Conservation (phyloP, 37 sponge, comb jelly and placozoan genomes). For the Halichondria panicea region DNA sequence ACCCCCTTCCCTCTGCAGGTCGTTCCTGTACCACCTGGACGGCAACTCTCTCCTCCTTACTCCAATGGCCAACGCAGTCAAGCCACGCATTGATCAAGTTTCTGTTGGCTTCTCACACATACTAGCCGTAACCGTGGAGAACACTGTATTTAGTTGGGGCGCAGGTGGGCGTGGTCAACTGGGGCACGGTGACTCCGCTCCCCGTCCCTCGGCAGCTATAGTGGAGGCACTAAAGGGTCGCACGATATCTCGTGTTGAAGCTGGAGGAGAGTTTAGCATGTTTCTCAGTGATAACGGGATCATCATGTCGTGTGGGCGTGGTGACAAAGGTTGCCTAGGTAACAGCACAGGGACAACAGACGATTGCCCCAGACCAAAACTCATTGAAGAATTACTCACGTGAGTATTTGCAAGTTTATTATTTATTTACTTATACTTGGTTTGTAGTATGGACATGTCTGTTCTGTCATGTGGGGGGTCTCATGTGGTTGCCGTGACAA, state of each 20-base stretch:
- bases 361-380: constrained; percentile 73
- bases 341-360: constrained; percentile 21
- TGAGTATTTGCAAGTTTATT: no score
- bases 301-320: constrained; percentile 89
- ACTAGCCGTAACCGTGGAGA: constrained; percentile 66
- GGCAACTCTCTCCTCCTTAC: constrained; percentile 20
- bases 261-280: constrained; percentile 89
- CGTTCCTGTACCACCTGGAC: constrained; percentile 68
- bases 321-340: constrained; percentile 76
- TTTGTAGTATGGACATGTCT: constrained; percentile 8
- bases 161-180: constrained; percentile 82
- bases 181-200: constrained; percentile 74
- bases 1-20: no score
- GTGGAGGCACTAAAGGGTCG: constrained; percentile 59
- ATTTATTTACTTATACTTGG: no score
- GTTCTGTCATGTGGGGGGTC: constrained; percentile 83
- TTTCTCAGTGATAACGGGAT: constrained; percentile 92
- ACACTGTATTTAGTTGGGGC: constrained; percentile 89
- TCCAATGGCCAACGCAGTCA: constrained; percentile 37
- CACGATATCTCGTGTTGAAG: constrained; percentile 67
- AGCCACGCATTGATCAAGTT: constrained; percentile 54
- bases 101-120: constrained; percentile 81
- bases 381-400: constrained; percentile 73
- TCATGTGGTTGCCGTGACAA: constrained; percentile 80
- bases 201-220: constrained; percentile 29